Evolutionary conservation across 2,113 vertebrate species (phyloP).

Genomic region (Prunella himalayana): DNA sequence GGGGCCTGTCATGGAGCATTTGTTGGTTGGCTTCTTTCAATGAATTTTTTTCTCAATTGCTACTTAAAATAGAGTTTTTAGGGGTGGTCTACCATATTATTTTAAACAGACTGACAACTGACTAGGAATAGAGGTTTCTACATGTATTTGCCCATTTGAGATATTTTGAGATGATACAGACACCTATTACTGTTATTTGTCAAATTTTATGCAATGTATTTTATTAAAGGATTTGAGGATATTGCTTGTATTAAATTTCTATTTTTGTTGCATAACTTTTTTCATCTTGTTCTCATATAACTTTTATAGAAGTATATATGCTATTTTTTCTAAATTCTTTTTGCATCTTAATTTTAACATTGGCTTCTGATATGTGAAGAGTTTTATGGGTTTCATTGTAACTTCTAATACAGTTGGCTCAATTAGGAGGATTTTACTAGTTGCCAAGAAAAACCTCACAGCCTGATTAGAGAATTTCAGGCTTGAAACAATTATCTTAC

Average conservation of each 20-base stretch:
- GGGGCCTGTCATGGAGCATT: background rate
- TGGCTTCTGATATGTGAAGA: background rate
- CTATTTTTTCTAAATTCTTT: background rate
- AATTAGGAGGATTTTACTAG: background rate
- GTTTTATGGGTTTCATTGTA: background rate
- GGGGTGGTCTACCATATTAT: background rate
- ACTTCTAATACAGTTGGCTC: background rate
- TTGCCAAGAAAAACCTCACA: background rate
- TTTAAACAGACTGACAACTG: background rate
- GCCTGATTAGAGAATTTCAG: background rate
- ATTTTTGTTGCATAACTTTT: background rate
- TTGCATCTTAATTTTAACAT: background rate
- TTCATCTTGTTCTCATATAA: background rate
- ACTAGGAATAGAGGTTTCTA: background rate
- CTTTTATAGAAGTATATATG: background rate
- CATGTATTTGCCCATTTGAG: background rate
- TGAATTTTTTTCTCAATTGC: background rate
- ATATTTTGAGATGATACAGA: background rate
- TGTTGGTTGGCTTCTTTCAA: background rate
- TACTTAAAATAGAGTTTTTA: background rate
- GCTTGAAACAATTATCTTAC: background rate
- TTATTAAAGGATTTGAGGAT: background rate
- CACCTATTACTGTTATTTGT: background rate
- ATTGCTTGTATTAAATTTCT: background rate
- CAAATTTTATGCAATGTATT: background rate